Evolutionary conservation across 2,888 invertebrate species (phyloP).

Genomic region (Scaptodrosophila latifasciaeformis): DNA sequence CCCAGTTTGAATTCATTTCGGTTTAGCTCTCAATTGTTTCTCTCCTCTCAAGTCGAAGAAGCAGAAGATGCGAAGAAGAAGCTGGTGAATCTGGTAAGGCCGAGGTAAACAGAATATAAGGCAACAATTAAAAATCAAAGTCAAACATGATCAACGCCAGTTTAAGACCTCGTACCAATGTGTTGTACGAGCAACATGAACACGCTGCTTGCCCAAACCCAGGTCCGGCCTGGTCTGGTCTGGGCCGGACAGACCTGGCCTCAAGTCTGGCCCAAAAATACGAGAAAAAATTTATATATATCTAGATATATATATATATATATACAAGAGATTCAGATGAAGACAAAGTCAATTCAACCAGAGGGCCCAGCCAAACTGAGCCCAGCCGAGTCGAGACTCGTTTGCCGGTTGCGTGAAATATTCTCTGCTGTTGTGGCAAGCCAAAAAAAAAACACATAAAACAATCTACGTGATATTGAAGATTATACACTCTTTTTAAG

Average conservation of each 20-base stretch:
- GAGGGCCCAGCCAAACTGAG: too few relatives aligned
- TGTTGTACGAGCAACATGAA: constrained; percentile 64
- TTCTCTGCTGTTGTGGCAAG: constrained; percentile 1
- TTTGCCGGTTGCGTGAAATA: constrained; percentile 32
- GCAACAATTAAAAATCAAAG: constrained; percentile 75
- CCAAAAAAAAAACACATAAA: neutral
- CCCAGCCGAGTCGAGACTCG: too few relatives aligned
- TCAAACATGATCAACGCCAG: constrained; percentile 74
- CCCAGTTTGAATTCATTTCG: too few relatives aligned
- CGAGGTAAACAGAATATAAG: constrained; percentile 28
- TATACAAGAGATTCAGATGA: too few relatives aligned
- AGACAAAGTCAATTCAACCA: too few relatives aligned
- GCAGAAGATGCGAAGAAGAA: constrained; percentile 28
- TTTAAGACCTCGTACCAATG: constrained; percentile 59
- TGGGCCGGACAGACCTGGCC: neutral
- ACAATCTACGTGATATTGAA: too few relatives aligned
- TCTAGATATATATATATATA: too few relatives aligned
- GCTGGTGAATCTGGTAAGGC: too few relatives aligned
- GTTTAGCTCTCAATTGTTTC: constrained; percentile 1
- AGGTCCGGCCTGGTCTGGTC: neutral
- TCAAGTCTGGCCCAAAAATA: too few relatives aligned
- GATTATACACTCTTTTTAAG: too few relatives aligned
- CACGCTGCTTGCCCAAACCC: constrained; percentile 40
- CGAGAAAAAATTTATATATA: too few relatives aligned
- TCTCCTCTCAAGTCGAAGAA: constrained; percentile 5